Base-by-base conservation (phyloP, 2,113 vertebrate species). In the Atractosteus spatula region DNA sequence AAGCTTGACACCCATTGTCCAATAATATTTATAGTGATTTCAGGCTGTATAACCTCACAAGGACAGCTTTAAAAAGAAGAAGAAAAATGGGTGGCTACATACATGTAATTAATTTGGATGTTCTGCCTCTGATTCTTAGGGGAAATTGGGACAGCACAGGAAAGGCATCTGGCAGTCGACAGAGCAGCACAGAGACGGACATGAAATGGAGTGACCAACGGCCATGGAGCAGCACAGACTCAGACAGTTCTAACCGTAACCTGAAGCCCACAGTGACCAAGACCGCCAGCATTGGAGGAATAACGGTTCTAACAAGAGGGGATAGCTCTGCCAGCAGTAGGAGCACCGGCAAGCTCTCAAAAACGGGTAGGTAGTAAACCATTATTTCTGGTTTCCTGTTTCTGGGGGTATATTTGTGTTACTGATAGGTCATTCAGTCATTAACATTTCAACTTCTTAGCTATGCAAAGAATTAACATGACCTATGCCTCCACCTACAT, bases 211-310 rank as follows among this genome's bases (percentile, higher is more conserved):
- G 89, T 62, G 97, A 97, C 77, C 94, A 95, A 66, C 88, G 91
- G 76, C 95, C 97, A 12, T 98, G 97, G 97, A 98, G 97, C 92
- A 98, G 97, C 90, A 97, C 95, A 0, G 97, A 98, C 77, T 98
- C 96, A 0, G 97, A 98, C 78, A 96, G 94, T 72, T 95, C 97
- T 64, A 89, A 86, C 79, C 93, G 95, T 41, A 89, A 92, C 59
- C 81, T 91, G 51, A 95, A 93, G 84, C 90, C 93, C 68, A 75
- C 88, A 84, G 93, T 92, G 76, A 87, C 91, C 16, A 93, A 93
- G 87, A 94, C 93, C 12, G 91, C 91, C 61, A 94, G 92, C 74
- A 91, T 93, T 67, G 91, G 92, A 73, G 92, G 93, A 78, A 91
- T 93, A 85, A 92, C 91, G 0, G 90, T 93, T 70, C 85, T 93